Percentiles rank a stretch among this genome's conserved stretches.
Evolutionary conservation across 2,888 invertebrate genomes (phyloP).

Genomic region (Drosophila ochracea): DNA sequence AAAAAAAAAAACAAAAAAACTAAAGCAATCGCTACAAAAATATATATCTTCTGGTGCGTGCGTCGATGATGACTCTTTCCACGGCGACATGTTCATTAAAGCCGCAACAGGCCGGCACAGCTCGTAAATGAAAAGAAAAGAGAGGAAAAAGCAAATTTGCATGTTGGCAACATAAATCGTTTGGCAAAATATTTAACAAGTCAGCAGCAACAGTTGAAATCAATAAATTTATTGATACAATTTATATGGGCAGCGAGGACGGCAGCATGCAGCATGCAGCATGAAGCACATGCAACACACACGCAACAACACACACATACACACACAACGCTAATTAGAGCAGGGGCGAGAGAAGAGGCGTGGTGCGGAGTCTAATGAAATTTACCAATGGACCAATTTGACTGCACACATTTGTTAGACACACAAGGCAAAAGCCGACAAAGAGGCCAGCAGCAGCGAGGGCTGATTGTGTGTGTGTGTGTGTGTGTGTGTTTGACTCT

Average conservation of each 20-base stretch:
- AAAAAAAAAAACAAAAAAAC: not conserved
- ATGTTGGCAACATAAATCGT: constrained; percentile 77
- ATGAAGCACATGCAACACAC: constrained; percentile 35
- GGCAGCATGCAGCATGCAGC: constrained; percentile 50
- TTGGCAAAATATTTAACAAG: constrained; percentile 78
- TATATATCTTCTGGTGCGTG: constrained; percentile 43
- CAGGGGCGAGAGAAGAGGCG: constrained; percentile 14
- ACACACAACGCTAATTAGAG: constrained; percentile 65
- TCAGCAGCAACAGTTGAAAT: constrained; percentile 81
- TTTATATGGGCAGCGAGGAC: constrained; percentile 61
- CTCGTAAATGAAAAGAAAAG: constrained; percentile 19
- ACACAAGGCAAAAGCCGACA: constrained; percentile 31
- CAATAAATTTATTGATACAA: constrained; percentile 82
- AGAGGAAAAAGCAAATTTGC: constrained; percentile 63
- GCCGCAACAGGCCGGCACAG: constrained; percentile 21
- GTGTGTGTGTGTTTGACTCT: constrained; percentile 1
- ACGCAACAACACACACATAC: constrained; percentile 28
- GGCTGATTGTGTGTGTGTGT: not conserved
- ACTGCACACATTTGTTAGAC: constrained; percentile 34
- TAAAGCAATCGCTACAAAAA: constrained; percentile 31
- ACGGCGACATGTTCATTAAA: constrained; percentile 73
- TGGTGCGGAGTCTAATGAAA: constrained; percentile 16
- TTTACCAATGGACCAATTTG: constrained; percentile 26
- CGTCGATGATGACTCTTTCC: constrained; percentile 65
- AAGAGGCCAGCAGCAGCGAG: constrained; percentile 1